These are phyloP conservation scores for Tapirus indicus DNA, from an alignment of 2,797 vertebrate genomes.

Conservation along the genomic window DNA sequence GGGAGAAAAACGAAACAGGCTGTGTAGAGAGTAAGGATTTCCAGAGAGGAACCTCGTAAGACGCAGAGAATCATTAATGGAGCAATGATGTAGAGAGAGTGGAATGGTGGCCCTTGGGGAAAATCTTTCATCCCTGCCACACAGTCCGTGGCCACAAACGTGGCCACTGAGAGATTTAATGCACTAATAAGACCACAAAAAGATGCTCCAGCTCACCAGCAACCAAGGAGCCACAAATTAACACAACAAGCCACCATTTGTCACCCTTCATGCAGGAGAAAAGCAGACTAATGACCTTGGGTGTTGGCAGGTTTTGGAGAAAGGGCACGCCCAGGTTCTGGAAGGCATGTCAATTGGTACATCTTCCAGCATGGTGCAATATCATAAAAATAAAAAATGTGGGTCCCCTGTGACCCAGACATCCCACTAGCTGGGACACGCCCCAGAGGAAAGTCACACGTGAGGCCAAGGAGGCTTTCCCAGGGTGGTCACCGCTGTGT, in stretches of 20 bases:
- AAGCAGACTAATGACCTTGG: neutral
- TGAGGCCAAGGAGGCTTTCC: neutral
- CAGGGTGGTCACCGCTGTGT: fast-evolving
- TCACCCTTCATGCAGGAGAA: neutral
- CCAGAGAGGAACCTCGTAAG: neutral
- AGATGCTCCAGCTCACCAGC: neutral
- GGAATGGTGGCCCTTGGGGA: fast-evolving
- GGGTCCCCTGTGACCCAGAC: neutral
- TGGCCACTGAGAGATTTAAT: neutral
- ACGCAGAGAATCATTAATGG: fast-evolving
- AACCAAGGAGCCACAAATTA: neutral
- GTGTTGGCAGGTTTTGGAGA: neutral
- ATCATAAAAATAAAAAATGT: neutral
- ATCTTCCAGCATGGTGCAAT: neutral
- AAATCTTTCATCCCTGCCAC: fast-evolving
- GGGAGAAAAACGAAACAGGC: neutral
- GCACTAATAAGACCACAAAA: neutral
- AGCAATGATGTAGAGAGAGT: fast-evolving
- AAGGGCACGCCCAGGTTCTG: neutral
- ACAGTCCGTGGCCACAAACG: fast-evolving
- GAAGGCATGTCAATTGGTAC: neutral
- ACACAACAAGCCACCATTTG: neutral
- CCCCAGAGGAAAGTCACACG: neutral
- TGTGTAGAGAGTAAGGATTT: fast-evolving
- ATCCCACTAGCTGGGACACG: fast-evolving